These are phyloP conservation scores for Clarias pachynema DNA, from an alignment of 2,797 vertebrate genomes.

Conservation along the genomic window DNA sequence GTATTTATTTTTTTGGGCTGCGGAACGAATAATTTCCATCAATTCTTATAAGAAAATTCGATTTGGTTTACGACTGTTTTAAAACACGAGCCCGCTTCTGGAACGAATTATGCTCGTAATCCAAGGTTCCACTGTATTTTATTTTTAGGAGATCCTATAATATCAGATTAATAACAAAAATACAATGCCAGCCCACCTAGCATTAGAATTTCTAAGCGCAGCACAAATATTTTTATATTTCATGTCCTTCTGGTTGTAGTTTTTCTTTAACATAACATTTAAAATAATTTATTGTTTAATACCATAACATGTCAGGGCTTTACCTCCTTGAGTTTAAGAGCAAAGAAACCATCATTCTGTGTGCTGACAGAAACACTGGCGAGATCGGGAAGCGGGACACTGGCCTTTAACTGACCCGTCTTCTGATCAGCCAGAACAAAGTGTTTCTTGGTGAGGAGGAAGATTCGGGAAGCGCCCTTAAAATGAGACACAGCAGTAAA, in stretches of 20 bases:
- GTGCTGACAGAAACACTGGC: conserved; percentile 94
- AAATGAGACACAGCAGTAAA: conserved; percentile 31
- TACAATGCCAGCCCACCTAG: neutral
- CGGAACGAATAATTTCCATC: no score
- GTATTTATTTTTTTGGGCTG: no score
- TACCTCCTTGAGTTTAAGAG: conserved; percentile 95
- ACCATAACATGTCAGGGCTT: conserved; percentile 13
- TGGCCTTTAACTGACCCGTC: conserved; percentile 94
- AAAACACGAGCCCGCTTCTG: no score
- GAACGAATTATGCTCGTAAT: no score
- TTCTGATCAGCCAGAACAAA: conserved; percentile 95
- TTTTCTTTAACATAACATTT: neutral
- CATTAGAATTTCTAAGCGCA: neutral
- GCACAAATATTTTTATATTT: neutral
- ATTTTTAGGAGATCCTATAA: neutral
- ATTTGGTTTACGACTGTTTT: no score
- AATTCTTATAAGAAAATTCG: no score
- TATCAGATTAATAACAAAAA: neutral
- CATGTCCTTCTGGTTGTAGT: neutral
- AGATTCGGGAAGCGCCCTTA: conserved; percentile 89
- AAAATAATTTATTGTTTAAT: neutral
- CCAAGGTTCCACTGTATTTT: no score
- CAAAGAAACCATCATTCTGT: conserved; percentile 93
- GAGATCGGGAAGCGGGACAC: conserved; percentile 89
- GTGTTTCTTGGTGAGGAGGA: conserved; percentile 92